Evolutionary conservation across 2,113 vertebrate genomes (phyloP).

Genomic region (Orthonyx spaldingii): DNA sequence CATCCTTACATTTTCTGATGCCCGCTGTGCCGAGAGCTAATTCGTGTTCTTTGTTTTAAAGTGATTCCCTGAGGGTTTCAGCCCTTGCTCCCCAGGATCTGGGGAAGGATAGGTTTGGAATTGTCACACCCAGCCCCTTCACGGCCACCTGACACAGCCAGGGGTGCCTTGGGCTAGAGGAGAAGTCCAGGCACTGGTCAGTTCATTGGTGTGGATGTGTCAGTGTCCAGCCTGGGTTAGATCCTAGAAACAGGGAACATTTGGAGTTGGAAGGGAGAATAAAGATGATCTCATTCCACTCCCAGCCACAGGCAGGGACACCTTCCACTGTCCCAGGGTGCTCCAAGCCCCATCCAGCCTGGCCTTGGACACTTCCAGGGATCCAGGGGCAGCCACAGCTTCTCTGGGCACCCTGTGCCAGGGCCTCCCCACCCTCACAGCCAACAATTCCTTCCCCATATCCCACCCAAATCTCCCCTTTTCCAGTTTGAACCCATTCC

Average conservation of each 20-base stretch:
- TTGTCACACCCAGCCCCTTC: neutral
- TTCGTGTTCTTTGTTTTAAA: rapidly evolving
- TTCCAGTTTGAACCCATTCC: neutral
- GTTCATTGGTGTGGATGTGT: neutral
- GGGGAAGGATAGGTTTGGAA: neutral
- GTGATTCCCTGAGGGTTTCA: neutral
- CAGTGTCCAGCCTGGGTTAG: neutral
- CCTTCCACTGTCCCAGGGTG: rapidly evolving
- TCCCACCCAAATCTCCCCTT: neutral
- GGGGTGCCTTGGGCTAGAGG: neutral
- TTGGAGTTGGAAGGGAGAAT: neutral
- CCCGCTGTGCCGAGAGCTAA: neutral
- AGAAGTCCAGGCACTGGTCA: neutral
- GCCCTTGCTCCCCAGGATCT: neutral
- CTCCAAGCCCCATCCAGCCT: rapidly evolving
- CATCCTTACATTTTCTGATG: neutral
- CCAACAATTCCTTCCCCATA: rapidly evolving
- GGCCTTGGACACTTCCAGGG: neutral
- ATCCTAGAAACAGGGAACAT: neutral
- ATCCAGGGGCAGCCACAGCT: neutral
- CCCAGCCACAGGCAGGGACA: neutral
- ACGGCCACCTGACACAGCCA: neutral
- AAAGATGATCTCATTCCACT: neutral
- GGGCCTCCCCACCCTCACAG: neutral
- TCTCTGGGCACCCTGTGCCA: neutral